These are phyloP conservation scores for Cichladusa arquata DNA, from an alignment of 2,113 vertebrate species.

Conservation along the genomic window DNA sequence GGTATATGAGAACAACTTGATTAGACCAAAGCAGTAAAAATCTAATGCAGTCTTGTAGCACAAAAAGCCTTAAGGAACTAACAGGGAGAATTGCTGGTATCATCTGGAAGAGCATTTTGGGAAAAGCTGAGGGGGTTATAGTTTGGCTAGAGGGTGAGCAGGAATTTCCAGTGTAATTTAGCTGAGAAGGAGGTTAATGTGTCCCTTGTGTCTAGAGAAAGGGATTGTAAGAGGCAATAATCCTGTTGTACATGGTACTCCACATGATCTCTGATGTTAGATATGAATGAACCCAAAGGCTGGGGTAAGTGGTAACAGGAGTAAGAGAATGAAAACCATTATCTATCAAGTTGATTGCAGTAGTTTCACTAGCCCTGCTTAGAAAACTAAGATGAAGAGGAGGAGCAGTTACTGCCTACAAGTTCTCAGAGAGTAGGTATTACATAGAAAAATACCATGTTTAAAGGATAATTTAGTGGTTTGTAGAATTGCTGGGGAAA, in stretches of 20 bases:
- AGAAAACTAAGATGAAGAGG: background rate
- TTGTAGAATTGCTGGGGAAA: background rate
- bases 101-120: background rate
- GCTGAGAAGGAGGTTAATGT: background rate
- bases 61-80: background rate
- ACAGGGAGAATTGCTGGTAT: background rate
- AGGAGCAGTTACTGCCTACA: background rate
- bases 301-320: fast-evolving
- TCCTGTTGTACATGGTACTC: fast-evolving
- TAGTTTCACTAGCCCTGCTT: background rate
- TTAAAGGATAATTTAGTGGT: background rate
- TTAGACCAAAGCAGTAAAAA: background rate
- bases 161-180: background rate
- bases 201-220: background rate
- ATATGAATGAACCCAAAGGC: background rate
- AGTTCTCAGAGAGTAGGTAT: background rate
- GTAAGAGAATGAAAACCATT: background rate
- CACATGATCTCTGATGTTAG: background rate
- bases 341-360: background rate
- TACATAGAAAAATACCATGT: background rate
- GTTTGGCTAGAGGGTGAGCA: background rate
- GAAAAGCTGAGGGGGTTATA: background rate
- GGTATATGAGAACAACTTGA: background rate
- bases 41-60: background rate
- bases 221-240: background rate